Percentiles rank a stretch among this genome's conserved stretches.
Evolutionary conservation across 2,797 vertebrate species (phyloP).

Genomic region (Clarias laeviceps): DNA sequence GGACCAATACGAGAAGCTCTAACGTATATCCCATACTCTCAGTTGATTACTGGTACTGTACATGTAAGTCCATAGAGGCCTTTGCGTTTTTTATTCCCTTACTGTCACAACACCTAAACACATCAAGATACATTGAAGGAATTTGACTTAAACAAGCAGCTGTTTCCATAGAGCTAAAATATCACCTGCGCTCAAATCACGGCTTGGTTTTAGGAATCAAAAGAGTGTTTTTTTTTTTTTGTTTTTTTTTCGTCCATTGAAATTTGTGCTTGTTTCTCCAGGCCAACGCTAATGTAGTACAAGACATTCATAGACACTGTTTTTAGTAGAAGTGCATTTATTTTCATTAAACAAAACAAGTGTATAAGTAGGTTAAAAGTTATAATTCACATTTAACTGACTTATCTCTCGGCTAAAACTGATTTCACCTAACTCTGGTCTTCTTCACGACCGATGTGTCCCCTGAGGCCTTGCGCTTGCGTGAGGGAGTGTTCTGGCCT

Average conservation of each 20-base stretch:
- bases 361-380: slow-evolving; percentile 1
- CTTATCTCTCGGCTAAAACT: not conserved
- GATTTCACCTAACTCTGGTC: slow-evolving; percentile 64
- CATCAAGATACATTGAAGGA: not conserved
- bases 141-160: not conserved
- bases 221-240: too few species aligned
- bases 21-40: not conserved
- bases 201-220: not conserved
- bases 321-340: slow-evolving; percentile 32
- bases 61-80: not conserved
- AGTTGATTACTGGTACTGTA: too few species aligned
- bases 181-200: not conserved
- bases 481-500: slow-evolving; percentile 68
- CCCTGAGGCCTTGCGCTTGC: slow-evolving; percentile 85
- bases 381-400: slow-evolving; percentile 32
- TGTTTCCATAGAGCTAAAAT: not conserved
- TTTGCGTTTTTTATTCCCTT: not conserved
- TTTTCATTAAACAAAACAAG: slow-evolving; percentile 40
- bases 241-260: not conserved
- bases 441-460: slow-evolving; percentile 79
- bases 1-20: not conserved
- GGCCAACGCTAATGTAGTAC: not conserved
- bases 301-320: not conserved
- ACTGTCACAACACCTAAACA: not conserved
- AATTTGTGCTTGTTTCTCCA: not conserved